A percentile compares a stretch with the other conserved stretches of the same genome.
These are phyloP conservation scores for Papilio helenus DNA, from an alignment of 1,140 invertebrate species.

Conservation along the genomic window DNA sequence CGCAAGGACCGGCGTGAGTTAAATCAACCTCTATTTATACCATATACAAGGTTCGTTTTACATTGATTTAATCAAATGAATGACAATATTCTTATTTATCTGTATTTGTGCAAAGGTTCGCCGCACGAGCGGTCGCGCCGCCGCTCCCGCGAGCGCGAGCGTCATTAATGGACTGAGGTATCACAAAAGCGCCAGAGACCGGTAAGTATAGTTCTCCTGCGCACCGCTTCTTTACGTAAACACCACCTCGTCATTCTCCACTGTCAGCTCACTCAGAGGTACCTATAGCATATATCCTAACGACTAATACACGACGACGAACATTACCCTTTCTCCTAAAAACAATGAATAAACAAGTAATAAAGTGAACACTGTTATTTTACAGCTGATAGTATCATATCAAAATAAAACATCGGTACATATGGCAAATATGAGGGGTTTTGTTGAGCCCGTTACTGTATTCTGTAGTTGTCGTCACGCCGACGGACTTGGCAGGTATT, in stretches of 20 bases:
- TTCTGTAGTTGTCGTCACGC: slow-evolving; percentile 79
- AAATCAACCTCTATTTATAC: neutral
- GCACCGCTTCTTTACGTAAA: slow-evolving; percentile 39
- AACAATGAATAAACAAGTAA: slow-evolving; percentile 65
- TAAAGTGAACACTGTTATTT: slow-evolving; percentile 81
- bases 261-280: slow-evolving; percentile 32
- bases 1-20: slow-evolving; percentile 72
- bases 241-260: neutral
- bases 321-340: slow-evolving; percentile 46
- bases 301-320: slow-evolving; percentile 45
- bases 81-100: neutral
- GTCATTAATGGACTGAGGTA: slow-evolving; percentile 78
- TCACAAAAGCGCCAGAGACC: slow-evolving; percentile 74
- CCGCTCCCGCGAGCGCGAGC: slow-evolving; percentile 69
- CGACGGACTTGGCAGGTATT: slow-evolving; percentile 81
- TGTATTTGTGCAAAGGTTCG: slow-evolving; percentile 54
- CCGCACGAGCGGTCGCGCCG: slow-evolving; percentile 72
- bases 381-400: slow-evolving; percentile 78
- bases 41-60: neutral
- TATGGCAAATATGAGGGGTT: slow-evolving; percentile 76
- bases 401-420: slow-evolving; percentile 77
- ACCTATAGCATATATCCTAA: slow-evolving; percentile 43
- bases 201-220: slow-evolving; percentile 64
- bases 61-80: neutral
- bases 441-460: slow-evolving; percentile 68